These are phyloP conservation scores for Falco naumanni DNA, from an alignment of 2,797 vertebrate genomes.

Conservation along the genomic window DNA sequence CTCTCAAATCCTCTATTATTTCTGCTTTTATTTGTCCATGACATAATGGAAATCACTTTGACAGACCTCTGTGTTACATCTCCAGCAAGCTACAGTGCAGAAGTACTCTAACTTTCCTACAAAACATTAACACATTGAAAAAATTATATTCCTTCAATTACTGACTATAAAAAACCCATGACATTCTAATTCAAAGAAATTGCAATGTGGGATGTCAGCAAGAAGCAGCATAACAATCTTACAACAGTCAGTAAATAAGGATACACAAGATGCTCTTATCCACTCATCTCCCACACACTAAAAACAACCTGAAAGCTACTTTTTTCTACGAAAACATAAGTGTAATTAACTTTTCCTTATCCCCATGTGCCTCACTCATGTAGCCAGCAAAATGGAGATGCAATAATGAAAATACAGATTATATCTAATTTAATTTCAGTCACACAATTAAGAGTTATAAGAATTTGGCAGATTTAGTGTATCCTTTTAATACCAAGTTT, in stretches of 20 bases:
- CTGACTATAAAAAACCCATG: background rate
- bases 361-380: no score
- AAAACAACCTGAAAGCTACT: background rate
- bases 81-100: background rate
- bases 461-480: background rate
- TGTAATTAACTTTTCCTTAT: background rate
- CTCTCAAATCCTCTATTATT: background rate
- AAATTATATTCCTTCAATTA: background rate
- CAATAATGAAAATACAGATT: background rate
- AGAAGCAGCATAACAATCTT: background rate
- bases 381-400: background rate
- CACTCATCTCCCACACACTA: background rate
- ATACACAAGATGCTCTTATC: background rate
- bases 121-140: background rate
- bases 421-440: background rate
- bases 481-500: background rate
- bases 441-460: background rate
- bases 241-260: accelerated
- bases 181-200: background rate
- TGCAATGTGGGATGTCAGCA: background rate
- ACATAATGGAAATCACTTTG: background rate
- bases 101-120: background rate
- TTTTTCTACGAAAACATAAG: background rate
- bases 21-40: background rate
- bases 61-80: background rate